Evolutionary conservation across 30 jellyfish, hydroid and myxozoan genomes (phyloP), one percentile per base, ranked within the genome.

Genomic region (Hydractinia symbiolongicarpus): DNA sequence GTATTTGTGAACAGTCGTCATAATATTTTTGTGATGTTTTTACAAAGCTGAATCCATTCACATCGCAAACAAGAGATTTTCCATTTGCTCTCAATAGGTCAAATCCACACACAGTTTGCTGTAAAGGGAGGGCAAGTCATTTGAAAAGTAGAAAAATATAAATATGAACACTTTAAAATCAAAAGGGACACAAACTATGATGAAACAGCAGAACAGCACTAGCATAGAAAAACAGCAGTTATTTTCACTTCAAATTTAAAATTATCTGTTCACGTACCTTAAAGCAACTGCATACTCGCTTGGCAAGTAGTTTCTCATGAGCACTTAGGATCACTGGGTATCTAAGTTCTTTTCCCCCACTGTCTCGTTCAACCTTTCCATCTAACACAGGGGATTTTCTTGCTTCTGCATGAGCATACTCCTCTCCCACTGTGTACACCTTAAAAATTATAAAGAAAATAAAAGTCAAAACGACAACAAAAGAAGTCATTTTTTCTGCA

Each of bases 71-170:
- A 72, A 69, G 87, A 4, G 97, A 89, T 67, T 88, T 86, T 54
- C 96, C 95, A 60, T 89, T 86, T 50, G 99, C 90, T 50, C 99
- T 90, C 14, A 94, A 92, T 4, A 94, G 88, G 52, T 94, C 99
- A 67, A 94, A 88, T 17, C 99, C 99, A 72, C 99, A 94, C 4
- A 94, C 99, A 55, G 97, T 94, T 94, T 94, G 99, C 97, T 94
- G 86, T 9, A 82, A 79, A 50, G 56, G 44, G 44, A 30, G 44
- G 44, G 44, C 44, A 30, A 30, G 2, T 30, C 44, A 30, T 30
- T 30, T 30, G 2, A 30, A 50, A 74, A 60, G 56, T 7, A 5
- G 82, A 77, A 1, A 77, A 73, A 13, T 15, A 73, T 0, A 11
- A 54, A 69, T 13, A 60, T 13, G 70, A 13, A 60, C n/a, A 60